Base-by-base conservation (phyloP, 2,888 invertebrate genomes). In the Crematogaster levior region DNA sequence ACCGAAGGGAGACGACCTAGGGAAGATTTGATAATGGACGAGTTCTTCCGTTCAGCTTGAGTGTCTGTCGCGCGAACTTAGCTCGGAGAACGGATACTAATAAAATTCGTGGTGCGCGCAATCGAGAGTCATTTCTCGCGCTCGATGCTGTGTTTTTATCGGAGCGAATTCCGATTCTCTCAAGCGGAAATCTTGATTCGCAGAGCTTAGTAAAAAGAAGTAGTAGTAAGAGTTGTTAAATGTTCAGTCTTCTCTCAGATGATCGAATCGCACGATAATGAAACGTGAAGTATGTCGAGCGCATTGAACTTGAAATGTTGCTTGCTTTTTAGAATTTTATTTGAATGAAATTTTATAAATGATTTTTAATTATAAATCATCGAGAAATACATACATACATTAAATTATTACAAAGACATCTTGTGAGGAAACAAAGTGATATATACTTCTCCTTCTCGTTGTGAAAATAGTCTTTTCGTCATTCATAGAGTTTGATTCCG, bases 1-100 rank as follows among this genome's bases (percentile, higher is more conserved):
- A 72, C 82, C 81, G 85, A 75, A 84, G 81, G 85, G 84, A 82
- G 83, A 63, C 61, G 60, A 46, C 82, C 61, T 82, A 84, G 88
- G 84, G 84, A 84, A 65, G 40, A 85, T 66, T 68, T 30, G 81
- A 65, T 73, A 74, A 87, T 82, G 79, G 81, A 88, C 63, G 72
- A 75, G 65, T 65, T 68, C 60, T 63, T 83, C 72, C 73, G 83
- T 72, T 61, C 65, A 56, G 37, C 56, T 56, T 66, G 77, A 70
- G 34, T 56, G 56, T 43, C 56, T 18, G 9, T 24, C 18, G 21
- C 53, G 27, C 30, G 18, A 27, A 18, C 12, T 56, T 68, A 15
- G 48, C 30, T 27, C 51, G 30, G 40, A 43, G 70, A 77, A 56
- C 53, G 10, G 27, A 15, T 27, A 2, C 4, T 30, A 40, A 68